Base-by-base conservation (phyloP, 2,113 vertebrate genomes). In the Cyprinodon tularosa region DNA sequence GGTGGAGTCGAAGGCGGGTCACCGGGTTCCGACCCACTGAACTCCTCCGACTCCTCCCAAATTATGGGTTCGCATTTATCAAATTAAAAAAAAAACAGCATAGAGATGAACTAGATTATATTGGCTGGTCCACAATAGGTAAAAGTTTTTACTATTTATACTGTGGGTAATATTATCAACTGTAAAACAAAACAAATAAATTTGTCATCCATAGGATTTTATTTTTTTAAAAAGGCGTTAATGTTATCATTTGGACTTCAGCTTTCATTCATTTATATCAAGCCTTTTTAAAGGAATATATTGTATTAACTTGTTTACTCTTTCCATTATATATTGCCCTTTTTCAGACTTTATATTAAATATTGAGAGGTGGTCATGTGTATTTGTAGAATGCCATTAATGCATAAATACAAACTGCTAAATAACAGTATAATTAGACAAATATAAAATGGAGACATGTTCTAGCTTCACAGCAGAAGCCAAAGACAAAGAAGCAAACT, bases 11-110 rank as follows among this genome's bases (percentile, higher is more conserved):
- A 22, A 63, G 68, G 65, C 53, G 66, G 86, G 81, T 88, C 65
- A 88, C 66, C 73, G 79, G 81, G 83, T 14, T 74, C 77, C 78
- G 85, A 90, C 87, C 83, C 82, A 83, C 70, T 89, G 73, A 90
- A 90, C 88, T 81, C 65, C 50, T 22, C 76, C 4, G 40, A 66
- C 76, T 42, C 59, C 48, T 9, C 11, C 8, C 64, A 62, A 48
- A 29, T 70, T 79, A 3, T n/a, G 37, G 8, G 40, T 67, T n/a
- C 60, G 53, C 72, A 42, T 62, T 11, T n/a, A 17, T 2, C 44
- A 2, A 66, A 10, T 17, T 12, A 17, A 37, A 50, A 17, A 37
- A 68, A 29, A 4, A 20, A 81, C 48, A 68, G 57, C 67, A 45
- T 53, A 64, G 42, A 10, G n/a, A 57, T n/a, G 4, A 57, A 10